phyloP scores from a whole-genome alignment of 2,888 invertebrate genomes.

The Limnephilus lunatus region DNA sequence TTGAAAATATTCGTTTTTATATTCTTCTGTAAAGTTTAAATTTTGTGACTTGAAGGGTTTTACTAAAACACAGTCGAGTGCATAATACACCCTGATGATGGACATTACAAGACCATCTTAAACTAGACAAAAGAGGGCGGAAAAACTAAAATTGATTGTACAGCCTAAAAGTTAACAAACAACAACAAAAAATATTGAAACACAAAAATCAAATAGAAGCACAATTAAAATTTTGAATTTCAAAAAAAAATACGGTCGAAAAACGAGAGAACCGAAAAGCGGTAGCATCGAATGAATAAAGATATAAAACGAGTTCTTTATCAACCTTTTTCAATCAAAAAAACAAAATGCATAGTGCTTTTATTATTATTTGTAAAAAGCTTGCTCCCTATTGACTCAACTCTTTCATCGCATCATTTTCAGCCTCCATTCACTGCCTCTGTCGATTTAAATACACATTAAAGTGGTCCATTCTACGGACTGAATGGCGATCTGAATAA shows the following conservation, averaged over 20 bases:
- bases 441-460: constrained; percentile 14
- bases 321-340: neutral
- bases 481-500: constrained; percentile 9
- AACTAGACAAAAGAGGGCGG: neutral
- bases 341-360: neutral
- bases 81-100: neutral
- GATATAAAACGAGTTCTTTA: neutral
- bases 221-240: too few species aligned
- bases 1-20: too few species aligned
- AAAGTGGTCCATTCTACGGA: constrained; percentile 2
- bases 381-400: neutral
- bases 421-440: neutral
- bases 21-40: too few species aligned
- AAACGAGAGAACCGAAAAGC: neutral
- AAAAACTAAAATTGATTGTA: neutral
- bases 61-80: too few species aligned
- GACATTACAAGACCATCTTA: neutral
- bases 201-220: neutral
- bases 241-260: neutral
- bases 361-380: neutral
- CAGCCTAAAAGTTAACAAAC: neutral
- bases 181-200: neutral
- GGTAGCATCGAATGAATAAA: neutral
- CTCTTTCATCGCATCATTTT: neutral
- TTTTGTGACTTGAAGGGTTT: too few species aligned